Base-by-base conservation (phyloP, 2,113 vertebrate species). In the Ictalurus furcatus region DNA sequence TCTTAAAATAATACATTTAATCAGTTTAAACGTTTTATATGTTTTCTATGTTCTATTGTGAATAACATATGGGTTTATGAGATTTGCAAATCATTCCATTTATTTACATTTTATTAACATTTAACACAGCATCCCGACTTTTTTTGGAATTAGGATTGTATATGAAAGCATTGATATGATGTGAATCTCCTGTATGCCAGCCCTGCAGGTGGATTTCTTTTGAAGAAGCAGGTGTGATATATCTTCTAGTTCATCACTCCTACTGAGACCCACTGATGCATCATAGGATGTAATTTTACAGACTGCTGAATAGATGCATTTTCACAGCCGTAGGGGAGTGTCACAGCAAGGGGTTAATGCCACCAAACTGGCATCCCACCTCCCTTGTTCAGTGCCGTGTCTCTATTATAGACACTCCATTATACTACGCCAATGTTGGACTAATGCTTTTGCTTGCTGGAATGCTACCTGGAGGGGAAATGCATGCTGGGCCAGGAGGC, bases 281-380 rank as follows among this genome's bases (percentile, higher is more conserved):
- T 85, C 92, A 79, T 89, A 92, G 91, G 90, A 90, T 92, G 89
- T 73, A 82, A 91, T 93, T 92, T 92, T 89, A 90, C 78, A 93
- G 90, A 86, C 87, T 52, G 87, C 88, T 91, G 54, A 85, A 79
- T 73, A 90, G 74, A 44, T 89, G 85, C n/a, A 25, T 90, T 52
- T 25, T 73, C 63, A 17, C 12, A 7, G 90, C 84, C 89, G 52
- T 85, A 87, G 88, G 88, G 85, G 65, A n/a, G 74, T 81, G 80
- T 63, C 91, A 88, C 88, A 84, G 85, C 65, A 82, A 90, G 89
- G 13, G 19, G 61, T 65, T 85, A 89, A 89, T 88, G 73, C 73
- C 5, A 89, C 48, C 48, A 69, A 88, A 89, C 83, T 56, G 73
- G 59, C 73, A 67, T 65, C 83, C 71, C 56, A 63, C 54, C 9